These are phyloP conservation scores for Steinernema feltiae DNA, from an alignment of 1,140 invertebrate genomes.

Conservation along the genomic window DNA sequence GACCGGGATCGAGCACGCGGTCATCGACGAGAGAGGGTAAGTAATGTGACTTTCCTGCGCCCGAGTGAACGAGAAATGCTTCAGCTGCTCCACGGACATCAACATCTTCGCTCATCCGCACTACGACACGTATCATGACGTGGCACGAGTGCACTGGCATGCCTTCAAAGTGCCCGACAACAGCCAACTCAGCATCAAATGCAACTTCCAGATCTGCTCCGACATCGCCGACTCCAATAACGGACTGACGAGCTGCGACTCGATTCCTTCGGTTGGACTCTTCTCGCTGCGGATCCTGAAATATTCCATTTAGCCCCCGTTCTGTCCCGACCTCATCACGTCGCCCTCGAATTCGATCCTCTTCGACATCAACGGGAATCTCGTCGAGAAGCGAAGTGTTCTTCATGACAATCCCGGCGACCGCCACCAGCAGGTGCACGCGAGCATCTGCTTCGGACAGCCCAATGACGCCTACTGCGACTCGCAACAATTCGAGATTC, in stretches of 20 bases:
- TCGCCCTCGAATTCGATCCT: conserved; percentile 54
- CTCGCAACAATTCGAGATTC: background rate
- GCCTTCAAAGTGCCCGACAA: conserved; percentile 57
- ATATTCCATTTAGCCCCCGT: conserved; percentile 47
- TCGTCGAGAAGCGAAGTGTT: conserved; percentile 24
- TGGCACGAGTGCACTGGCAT: conserved; percentile 51
- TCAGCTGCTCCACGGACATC: conserved; percentile 54
- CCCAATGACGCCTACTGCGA: background rate
- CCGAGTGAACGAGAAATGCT: background rate
- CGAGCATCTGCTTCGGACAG: background rate
- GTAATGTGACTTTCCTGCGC: too few species aligned
- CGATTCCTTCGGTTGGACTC: conserved; percentile 45
- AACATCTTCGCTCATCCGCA: conserved; percentile 55
- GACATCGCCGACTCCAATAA: conserved; percentile 47
- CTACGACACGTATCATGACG: conserved; percentile 57
- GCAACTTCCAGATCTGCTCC: conserved; percentile 48
- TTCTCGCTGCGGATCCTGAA: background rate
- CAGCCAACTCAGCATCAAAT: conserved; percentile 41
- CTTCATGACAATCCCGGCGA: conserved; percentile 3
- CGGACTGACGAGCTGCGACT: conserved; percentile 40
- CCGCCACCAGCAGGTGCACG: background rate
- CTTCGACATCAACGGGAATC: conserved; percentile 37
- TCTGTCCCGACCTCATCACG: conserved; percentile 54
- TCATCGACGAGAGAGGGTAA: conserved; percentile 51
- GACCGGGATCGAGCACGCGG: conserved; percentile 44